Conservation (phyloP, 2,888 invertebrate species). For the Chaitophorus viminalis region DNA sequence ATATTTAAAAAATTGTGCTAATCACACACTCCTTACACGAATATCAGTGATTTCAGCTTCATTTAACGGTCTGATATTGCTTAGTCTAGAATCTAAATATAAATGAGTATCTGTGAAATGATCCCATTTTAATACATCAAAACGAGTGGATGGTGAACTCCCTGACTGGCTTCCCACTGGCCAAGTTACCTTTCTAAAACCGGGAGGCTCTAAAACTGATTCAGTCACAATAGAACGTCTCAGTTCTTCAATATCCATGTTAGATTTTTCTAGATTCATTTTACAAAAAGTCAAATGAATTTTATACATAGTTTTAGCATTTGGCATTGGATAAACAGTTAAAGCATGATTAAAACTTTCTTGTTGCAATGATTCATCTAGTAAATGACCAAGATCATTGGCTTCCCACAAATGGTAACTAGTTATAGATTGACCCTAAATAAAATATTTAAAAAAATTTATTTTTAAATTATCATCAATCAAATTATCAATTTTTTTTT, state of each 20-base stretch:
- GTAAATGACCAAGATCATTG: slow-evolving; percentile 63
- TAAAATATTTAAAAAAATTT: background rate
- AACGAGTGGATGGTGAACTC: slow-evolving; percentile 77
- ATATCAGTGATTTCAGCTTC: slow-evolving; percentile 78
- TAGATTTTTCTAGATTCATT: slow-evolving; percentile 63
- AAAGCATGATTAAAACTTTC: slow-evolving; percentile 72
- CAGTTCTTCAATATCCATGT: slow-evolving; percentile 68
- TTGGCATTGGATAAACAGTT: slow-evolving; percentile 75
- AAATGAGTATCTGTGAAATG: slow-evolving; percentile 87
- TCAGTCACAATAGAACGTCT: slow-evolving; percentile 69
- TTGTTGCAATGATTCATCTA: slow-evolving; percentile 65
- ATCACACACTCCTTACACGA: slow-evolving; percentile 68
- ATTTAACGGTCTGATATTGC: slow-evolving; percentile 74
- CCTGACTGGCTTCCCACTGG: slow-evolving; percentile 78
- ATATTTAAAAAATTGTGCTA: background rate
- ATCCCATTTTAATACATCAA: slow-evolving; percentile 87
- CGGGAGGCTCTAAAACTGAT: slow-evolving; percentile 68
- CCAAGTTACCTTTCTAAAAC: slow-evolving; percentile 70
- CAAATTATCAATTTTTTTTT: background rate
- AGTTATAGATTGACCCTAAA: slow-evolving; percentile 61
- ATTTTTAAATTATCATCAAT: too few relatives aligned
- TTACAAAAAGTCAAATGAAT: slow-evolving; percentile 76
- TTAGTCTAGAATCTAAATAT: slow-evolving; percentile 83
- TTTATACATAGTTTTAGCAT: slow-evolving; percentile 74
- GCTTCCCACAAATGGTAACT: slow-evolving; percentile 63